Base-by-base conservation (phyloP, 2,888 invertebrate genomes). In the Brachyopa scutellaris region DNA sequence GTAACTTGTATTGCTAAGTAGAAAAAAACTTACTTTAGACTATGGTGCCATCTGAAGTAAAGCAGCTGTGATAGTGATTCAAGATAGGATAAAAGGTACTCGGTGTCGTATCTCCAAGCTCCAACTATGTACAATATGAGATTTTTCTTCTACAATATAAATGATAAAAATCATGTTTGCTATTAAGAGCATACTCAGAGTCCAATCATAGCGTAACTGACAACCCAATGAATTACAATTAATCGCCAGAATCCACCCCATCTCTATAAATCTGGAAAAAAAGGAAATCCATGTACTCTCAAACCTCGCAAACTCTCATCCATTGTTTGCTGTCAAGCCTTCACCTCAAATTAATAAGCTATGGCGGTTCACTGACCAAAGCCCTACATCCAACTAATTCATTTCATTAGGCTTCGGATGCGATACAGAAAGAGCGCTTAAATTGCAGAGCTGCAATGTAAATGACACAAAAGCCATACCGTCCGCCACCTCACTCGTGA, bases 331-430 rank as follows among this genome's bases (percentile, higher is more conserved):
- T 70, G 82, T 82, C 82, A 82, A 82, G 66, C 64, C 53, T 72
- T 82, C 55, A 82, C 82, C 82, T 82, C 82, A 82, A n/a, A 82
- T 77, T 82, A 82, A 82, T 82, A 82, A 82, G 82, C 70, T 72
- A 77, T 77, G 82, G 82, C 82, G 59, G 82, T 72, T 82, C 82
- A 77, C 77, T 82, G 77, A 82, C 82, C 82, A 77, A 77, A 66
- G 66, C 21, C 66, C 66, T 66, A 61, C 82, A 72, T 77, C 59
- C 77, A 82, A 77, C 82, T 82, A 77, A 82, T 82, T 82, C 82
- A 82, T 76, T 82, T 82, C 82, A 82, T 82, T 82, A 82, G 77
- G 70, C 77, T 77, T 61, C 72, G 70, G 59, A 64, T 57, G 74
- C 74, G n/a, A n/a, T 69, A 69, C 69, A 76, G 15, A 80, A 57